Percentiles rank a stretch among this genome's conserved stretches.
phyloP scores from a whole-genome alignment of 1,140 invertebrate species.

The Anoplophora glabripennis region DNA sequence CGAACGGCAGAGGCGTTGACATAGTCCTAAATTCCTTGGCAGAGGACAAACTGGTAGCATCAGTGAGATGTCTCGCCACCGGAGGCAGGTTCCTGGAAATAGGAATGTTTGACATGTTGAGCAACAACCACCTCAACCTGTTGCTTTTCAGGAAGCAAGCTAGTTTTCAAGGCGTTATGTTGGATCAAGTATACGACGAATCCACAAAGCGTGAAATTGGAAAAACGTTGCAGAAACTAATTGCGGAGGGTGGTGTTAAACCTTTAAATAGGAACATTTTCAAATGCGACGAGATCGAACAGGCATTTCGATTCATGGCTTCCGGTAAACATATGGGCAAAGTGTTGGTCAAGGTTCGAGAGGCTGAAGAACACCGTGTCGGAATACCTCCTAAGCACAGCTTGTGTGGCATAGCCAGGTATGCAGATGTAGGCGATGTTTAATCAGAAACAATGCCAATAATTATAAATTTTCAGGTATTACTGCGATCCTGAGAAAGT shows the following conservation, averaged over 20 bases:
- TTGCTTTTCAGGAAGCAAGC: constrained; percentile 78
- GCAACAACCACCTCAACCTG: constrained; percentile 65
- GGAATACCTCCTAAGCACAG: not conserved
- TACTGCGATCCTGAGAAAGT: constrained; percentile 49
- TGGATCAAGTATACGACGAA: no score
- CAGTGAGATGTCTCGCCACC: constrained; percentile 71
- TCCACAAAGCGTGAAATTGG: no score
- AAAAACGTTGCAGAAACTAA: no score
- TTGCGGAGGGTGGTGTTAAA: constrained; percentile 52
- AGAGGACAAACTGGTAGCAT: constrained; percentile 68
- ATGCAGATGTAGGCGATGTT: not conserved
- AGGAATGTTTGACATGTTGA: constrained; percentile 70
- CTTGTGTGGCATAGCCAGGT: constrained; percentile 21
- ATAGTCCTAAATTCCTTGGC: constrained; percentile 66
- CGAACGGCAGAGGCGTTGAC: constrained; percentile 65
- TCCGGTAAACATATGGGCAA: constrained; percentile 87
- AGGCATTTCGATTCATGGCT: constrained; percentile 72
- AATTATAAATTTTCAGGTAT: no score
- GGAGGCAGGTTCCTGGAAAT: constrained; percentile 74
- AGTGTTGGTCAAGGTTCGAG: constrained; percentile 66
- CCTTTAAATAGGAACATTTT: constrained; percentile 63
- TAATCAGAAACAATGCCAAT: no score
- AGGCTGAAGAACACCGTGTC: constrained; percentile 47
- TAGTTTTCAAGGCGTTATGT: constrained; percentile 83
- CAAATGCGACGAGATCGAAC: constrained; percentile 58